Percentiles rank a stretch among this genome's conserved stretches.
phyloP scores from a whole-genome alignment of 2,797 vertebrate species.

The Calcarius lapponicus region DNA sequence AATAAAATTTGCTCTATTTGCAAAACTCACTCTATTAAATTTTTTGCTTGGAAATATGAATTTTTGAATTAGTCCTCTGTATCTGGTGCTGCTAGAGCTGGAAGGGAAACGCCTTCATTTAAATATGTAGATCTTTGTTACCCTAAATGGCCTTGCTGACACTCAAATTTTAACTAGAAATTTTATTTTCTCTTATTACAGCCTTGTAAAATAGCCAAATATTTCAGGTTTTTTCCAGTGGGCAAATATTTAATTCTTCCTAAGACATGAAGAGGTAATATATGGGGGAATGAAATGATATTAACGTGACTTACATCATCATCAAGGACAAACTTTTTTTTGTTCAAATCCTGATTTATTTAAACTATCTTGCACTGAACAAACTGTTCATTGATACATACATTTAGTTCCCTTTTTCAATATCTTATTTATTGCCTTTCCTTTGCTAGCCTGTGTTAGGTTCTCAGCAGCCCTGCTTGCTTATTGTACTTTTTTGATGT shows the following conservation, averaged over 20 bases:
- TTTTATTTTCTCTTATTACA: background rate
- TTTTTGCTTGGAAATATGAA: background rate
- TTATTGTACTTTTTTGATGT: background rate
- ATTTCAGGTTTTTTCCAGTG: background rate
- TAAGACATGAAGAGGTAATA: background rate
- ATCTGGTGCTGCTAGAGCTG: background rate
- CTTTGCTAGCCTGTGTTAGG: background rate
- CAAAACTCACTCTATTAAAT: background rate
- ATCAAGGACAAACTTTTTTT: background rate
- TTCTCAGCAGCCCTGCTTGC: background rate
- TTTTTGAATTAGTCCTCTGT: background rate
- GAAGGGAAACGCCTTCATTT: background rate
- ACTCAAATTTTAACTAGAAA: background rate
- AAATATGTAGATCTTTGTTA: background rate
- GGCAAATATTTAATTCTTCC: background rate
- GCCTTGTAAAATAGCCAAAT: background rate
- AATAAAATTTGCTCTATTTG: background rate
- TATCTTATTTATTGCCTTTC: background rate
- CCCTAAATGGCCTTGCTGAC: background rate
- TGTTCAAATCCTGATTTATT: slow-evolving; percentile 24
- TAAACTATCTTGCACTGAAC: background rate
- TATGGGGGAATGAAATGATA: background rate
- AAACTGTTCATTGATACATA: slow-evolving; percentile 1
- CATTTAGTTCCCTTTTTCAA: slow-evolving; percentile 7
- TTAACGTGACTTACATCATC: background rate